Base-by-base conservation (phyloP, 2,113 vertebrate genomes). In the Panthera leo region DNA sequence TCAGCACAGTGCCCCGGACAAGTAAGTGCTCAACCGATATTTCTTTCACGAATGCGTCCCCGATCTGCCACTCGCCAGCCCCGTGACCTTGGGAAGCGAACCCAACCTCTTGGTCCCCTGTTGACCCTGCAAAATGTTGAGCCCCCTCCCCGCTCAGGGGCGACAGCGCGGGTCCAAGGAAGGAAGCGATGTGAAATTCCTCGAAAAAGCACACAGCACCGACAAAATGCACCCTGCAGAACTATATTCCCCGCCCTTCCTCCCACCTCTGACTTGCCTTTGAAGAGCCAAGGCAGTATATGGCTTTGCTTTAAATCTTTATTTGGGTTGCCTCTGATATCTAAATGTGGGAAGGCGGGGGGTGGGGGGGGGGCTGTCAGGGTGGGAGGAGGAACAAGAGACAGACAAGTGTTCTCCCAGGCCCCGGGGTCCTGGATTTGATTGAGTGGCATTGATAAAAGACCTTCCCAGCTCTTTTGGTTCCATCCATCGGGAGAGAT, bases 391-490 rank as follows among this genome's bases (percentile, higher is more conserved):
- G 19, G 12, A 42, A 78, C 94, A 93, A 53, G 0, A 97, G 84
- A 86, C 87, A 96, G 95, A 71, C 67, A 92, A 82, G 95, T 5
- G 96, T 83, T 97, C 95, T 21, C 97, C 70, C 98, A 80, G 97
- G 98, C 97, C 97, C 1, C 3, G 5, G 70, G 71, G 97, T 85
- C 97, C 94, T 94, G 97, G 79, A 39, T 80, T n/a, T 95, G 98
- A 95, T 98, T 97, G 97, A 98, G 97, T 92, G 96, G 97, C 98
- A 58, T 96, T 98, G 98, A 99, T 98, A 98, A 99, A 98, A 97
- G 95, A 80, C 97, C 95, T 98, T 97, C 98, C 97, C 97, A 27
- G 98, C 96, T 98, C 96, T 97, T 98, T 51, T 88, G 91, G 97
- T 97, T 98, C 97, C 11, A 94, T 96, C 91, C 98, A 78, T 27